A percentile compares a stretch with the other conserved stretches of the same genome.
Conservation (phyloP, 1,140 invertebrate genomes). For the Papilio polyxenes region DNA sequence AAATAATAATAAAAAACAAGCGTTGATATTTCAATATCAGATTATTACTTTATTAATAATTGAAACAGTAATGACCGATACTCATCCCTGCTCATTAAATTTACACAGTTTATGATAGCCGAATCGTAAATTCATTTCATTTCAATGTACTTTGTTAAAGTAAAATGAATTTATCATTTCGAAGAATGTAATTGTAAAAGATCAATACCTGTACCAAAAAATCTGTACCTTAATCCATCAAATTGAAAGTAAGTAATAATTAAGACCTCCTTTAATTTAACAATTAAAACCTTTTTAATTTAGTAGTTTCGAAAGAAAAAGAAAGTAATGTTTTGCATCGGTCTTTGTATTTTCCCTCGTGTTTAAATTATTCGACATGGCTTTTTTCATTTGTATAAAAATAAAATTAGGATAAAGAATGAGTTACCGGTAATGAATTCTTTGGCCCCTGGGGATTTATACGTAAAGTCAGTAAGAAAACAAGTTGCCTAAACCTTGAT, state of each 20-base stretch:
- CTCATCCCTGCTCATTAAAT: constrained; percentile 6
- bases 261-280: too few relatives aligned
- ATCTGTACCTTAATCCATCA: too few relatives aligned
- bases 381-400: background rate
- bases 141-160: background rate
- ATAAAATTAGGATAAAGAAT: background rate
- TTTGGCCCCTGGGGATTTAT: background rate
- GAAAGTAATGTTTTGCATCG: background rate
- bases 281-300: background rate
- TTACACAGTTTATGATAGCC: background rate
- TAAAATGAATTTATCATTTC: too few relatives aligned
- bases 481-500: background rate
- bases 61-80: constrained; percentile 8
- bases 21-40: constrained; percentile 2
- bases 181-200: background rate
- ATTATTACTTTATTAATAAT: background rate
- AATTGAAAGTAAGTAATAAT: background rate
- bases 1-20: background rate
- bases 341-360: background rate
- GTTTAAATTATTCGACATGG: background rate
- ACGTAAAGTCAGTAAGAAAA: constrained; percentile 11
- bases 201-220: background rate
- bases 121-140: background rate
- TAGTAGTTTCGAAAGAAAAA: background rate
- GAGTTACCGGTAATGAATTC: constrained; percentile 11